Conservation (phyloP, 2,113 vertebrate genomes). For the Bubo blakistoni region DNA sequence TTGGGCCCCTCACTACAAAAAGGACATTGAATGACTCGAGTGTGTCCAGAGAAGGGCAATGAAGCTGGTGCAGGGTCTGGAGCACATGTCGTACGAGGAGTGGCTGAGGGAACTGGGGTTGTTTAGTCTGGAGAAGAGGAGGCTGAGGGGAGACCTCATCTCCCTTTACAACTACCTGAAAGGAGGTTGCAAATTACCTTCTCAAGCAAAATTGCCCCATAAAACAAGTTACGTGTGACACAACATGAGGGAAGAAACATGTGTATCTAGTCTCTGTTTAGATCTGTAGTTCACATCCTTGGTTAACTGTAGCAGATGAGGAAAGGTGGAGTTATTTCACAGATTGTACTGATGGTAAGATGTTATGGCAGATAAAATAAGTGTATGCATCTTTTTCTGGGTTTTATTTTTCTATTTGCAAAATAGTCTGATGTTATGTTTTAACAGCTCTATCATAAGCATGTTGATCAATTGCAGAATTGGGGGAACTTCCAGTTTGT, state of each 20-base stretch:
- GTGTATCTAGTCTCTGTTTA: not conserved
- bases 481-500: not conserved
- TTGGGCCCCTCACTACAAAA: no score
- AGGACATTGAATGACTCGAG: no score
- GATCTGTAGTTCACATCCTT: not conserved
- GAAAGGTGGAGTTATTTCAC: not conserved
- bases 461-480: not conserved
- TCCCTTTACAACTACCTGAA: no score
- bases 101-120: no score
- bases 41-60: no score
- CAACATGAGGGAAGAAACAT: not conserved
- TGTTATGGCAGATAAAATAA: not conserved
- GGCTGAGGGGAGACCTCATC: no score
- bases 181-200: not conserved
- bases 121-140: no score
- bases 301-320: not conserved
- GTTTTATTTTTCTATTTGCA: not conserved
- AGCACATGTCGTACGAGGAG: no score
- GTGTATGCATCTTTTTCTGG: not conserved
- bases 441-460: not conserved
- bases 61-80: no score
- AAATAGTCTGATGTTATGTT: not conserved
- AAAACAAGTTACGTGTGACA: not conserved
- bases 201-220: not conserved
- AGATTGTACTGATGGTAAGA: not conserved